Evolutionary conservation across 2,113 vertebrate genomes (phyloP).

Genomic region (Leucosticte australis): DNA sequence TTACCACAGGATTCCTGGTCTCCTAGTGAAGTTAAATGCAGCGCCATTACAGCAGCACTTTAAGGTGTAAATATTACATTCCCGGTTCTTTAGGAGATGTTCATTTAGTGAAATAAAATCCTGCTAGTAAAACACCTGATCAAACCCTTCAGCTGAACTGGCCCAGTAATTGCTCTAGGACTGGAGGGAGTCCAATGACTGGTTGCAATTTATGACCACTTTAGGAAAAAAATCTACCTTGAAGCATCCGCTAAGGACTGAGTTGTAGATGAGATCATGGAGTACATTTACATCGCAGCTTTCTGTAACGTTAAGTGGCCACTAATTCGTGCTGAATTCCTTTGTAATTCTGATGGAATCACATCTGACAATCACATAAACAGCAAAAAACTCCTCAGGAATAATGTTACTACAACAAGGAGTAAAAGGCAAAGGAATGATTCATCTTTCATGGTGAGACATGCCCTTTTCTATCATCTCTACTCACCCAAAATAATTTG

Average conservation of each 20-base stretch:
- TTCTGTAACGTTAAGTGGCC: conserved; percentile 44
- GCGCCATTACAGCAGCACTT: conserved; percentile 68
- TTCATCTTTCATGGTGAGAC: conserved; percentile 56
- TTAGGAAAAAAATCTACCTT: conserved; percentile 61
- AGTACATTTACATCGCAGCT: conserved; percentile 56
- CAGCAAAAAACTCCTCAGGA: conserved; percentile 51
- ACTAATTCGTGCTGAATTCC: conserved; percentile 58
- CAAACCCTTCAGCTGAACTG: conserved; percentile 68
- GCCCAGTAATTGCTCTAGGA: conserved; percentile 69
- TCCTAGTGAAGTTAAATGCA: conserved; percentile 69
- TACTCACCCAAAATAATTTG: conserved; percentile 62
- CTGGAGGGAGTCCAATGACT: conserved; percentile 71
- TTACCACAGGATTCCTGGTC: conserved; percentile 67
- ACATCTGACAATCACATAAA: conserved; percentile 60
- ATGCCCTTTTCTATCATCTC: conserved; percentile 67
- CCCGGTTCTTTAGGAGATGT: conserved; percentile 59
- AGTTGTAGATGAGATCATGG: conserved; percentile 69
- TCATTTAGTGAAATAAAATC: conserved; percentile 73
- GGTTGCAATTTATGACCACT: conserved; percentile 73
- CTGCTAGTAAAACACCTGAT: conserved; percentile 71
- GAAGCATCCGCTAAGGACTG: conserved; percentile 63
- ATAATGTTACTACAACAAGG: conserved; percentile 55
- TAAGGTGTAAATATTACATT: conserved; percentile 71
- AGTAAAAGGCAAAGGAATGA: conserved; percentile 50
- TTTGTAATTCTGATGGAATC: conserved; percentile 54